phyloP scores from a whole-genome alignment of 2,113 vertebrate species.

The Periophthalmodon schlosseri region DNA sequence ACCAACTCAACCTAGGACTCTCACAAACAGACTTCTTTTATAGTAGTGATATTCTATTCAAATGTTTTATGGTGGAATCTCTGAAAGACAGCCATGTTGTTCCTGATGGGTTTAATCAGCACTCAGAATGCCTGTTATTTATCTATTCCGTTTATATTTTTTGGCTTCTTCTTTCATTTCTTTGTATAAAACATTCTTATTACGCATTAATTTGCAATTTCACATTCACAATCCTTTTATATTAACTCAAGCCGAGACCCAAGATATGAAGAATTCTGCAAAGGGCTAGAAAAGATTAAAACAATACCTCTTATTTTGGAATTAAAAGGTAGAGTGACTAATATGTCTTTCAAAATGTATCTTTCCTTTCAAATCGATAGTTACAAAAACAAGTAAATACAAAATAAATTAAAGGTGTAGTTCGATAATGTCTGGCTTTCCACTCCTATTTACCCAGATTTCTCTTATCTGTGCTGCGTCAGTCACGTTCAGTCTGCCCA shows the following conservation, averaged over 20 bases:
- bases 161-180: conserved; percentile 12
- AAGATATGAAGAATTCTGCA: neutral
- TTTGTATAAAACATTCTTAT: conserved; percentile 8
- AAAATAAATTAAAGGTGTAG: conserved; percentile 1
- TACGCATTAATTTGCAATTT: conserved; percentile 1
- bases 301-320: neutral
- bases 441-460: conserved; percentile 20
- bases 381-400: neutral
- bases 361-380: neutral
- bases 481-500: conserved; percentile 47
- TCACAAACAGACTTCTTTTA: conserved; percentile 67
- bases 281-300: neutral
- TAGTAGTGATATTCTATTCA: conserved; percentile 73
- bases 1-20: conserved; percentile 46
- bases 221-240: too few relatives aligned
- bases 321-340: neutral
- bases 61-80: conserved; percentile 69
- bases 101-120: conserved; percentile 28
- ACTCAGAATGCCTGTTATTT: conserved; percentile 18
- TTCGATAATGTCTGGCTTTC: conserved; percentile 28
- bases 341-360: neutral
- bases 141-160: conserved; percentile 12
- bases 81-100: conserved; percentile 68
- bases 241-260: neutral
- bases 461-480: conserved; percentile 44